Conservation (phyloP, 2,888 invertebrate genomes). For the Nudaria mundana region DNA sequence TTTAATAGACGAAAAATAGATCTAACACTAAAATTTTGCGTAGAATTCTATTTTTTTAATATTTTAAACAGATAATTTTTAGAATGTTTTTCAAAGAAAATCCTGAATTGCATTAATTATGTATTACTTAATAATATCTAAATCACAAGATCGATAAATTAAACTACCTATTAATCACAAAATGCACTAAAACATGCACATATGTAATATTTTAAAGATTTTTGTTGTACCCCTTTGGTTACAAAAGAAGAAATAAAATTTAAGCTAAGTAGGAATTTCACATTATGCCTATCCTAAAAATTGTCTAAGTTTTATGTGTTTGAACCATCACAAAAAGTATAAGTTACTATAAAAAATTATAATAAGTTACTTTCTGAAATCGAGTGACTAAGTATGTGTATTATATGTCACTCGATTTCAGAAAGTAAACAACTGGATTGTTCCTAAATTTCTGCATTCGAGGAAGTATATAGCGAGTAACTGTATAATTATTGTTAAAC, state of each 20-base stretch:
- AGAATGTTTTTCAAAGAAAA: slow-evolving; percentile 32
- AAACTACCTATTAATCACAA: slow-evolving; percentile 81
- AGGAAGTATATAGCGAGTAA: slow-evolving; percentile 69
- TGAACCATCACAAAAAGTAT: slow-evolving; percentile 36
- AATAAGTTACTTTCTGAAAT: slow-evolving; percentile 39
- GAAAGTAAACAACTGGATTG: slow-evolving; percentile 36
- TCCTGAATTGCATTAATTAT: slow-evolving; percentile 53
- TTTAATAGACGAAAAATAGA: slow-evolving; percentile 38
- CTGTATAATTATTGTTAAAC: slow-evolving; percentile 48
- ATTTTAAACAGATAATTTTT: slow-evolving; percentile 38
- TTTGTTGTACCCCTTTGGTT: slow-evolving; percentile 60
- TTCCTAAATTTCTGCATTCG: slow-evolving; percentile 49
- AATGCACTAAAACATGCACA: slow-evolving; percentile 82
- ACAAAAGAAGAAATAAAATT: slow-evolving; percentile 57
- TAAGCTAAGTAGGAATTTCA: slow-evolving; percentile 46
- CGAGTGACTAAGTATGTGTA: slow-evolving; percentile 33
- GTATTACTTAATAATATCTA: slow-evolving; percentile 69
- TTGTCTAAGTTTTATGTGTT: slow-evolving; percentile 51
- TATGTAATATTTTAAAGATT: slow-evolving; percentile 70
- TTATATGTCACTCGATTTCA: too few species aligned
- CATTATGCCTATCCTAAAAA: slow-evolving; percentile 56
- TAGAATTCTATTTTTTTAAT: slow-evolving; percentile 32
- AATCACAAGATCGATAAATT: slow-evolving; percentile 81
- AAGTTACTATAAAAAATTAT: slow-evolving; percentile 6
- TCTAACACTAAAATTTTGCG: slow-evolving; percentile 37